A percentile compares a stretch with the other conserved stretches of the same genome.
These are phyloP conservation scores for Phodopus roborovskii DNA, from an alignment of 2,113 vertebrate genomes.

Conservation along the genomic window DNA sequence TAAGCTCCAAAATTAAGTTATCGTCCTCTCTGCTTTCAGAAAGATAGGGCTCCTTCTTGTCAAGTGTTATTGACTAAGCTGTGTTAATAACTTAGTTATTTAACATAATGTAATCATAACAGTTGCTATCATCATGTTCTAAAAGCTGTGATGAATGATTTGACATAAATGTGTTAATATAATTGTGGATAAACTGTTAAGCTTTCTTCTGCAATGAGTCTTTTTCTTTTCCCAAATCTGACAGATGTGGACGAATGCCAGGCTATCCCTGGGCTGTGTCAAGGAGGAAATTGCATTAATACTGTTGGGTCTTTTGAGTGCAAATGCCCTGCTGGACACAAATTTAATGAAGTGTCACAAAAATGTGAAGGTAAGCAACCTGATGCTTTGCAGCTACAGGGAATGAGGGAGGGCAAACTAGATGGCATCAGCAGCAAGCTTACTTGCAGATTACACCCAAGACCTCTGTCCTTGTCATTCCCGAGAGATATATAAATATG, in stretches of 20 bases:
- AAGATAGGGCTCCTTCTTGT: conserved; percentile 71
- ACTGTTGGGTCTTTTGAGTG: conserved; percentile 99
- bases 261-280: conserved; percentile 98
- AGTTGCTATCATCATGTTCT: conserved; percentile 65
- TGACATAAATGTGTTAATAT: conserved; percentile 75
- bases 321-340: conserved; percentile 99
- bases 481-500: neutral
- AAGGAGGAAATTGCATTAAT: conserved; percentile 99
- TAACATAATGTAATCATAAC: conserved; percentile 61
- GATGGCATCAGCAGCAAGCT: neutral
- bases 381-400: conserved; percentile 62
- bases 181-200: conserved; percentile 73
- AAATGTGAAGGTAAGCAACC: conserved; percentile 97
- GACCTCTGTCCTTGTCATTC: conserved; percentile 59
- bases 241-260: conserved; percentile 99
- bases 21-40: conserved; percentile 52
- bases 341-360: conserved; percentile 97
- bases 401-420: neutral
- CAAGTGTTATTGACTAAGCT: conserved; percentile 66
- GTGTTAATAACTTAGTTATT: conserved; percentile 70
- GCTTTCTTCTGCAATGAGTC: conserved; percentile 73
- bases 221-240: conserved; percentile 77
- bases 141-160: conserved; percentile 66
- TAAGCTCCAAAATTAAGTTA: conserved; percentile 53
- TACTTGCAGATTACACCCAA: conserved; percentile 65